Conservation (phyloP, 2,888 invertebrate genomes). For the Patella ulyssiponensis region DNA sequence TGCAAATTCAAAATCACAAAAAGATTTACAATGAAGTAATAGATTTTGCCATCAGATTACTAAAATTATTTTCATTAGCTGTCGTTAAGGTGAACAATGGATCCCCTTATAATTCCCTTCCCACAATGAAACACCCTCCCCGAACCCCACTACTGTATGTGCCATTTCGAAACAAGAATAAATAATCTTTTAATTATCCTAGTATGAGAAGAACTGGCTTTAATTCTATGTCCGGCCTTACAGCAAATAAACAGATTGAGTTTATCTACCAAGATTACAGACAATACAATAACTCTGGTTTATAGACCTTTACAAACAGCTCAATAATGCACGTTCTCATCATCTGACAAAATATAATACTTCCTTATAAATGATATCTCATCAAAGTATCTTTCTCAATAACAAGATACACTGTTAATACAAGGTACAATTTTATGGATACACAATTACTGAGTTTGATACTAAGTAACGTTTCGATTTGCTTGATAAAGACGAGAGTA, state of each 20-base stretch:
- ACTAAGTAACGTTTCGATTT: no score
- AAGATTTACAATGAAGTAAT: background rate
- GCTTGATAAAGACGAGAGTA: no score
- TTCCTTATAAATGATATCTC: no score
- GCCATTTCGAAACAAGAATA: background rate
- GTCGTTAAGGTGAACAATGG: background rate
- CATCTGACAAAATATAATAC: slow-evolving; percentile 21
- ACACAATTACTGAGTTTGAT: no score
- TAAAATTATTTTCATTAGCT: slow-evolving; percentile 52
- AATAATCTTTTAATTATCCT: background rate
- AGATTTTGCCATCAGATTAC: slow-evolving; percentile 68
- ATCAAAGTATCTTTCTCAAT: no score
- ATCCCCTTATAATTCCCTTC: background rate
- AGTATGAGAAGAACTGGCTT: background rate
- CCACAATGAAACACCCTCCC: background rate
- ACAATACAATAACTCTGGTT: slow-evolving; percentile 45
- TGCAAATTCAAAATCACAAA: background rate
- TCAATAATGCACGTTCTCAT: slow-evolving; percentile 20
- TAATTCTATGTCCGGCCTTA: slow-evolving; percentile 58
- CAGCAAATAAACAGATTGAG: slow-evolving; percentile 42
- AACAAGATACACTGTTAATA: no score
- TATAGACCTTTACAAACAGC: slow-evolving; percentile 8
- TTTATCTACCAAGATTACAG: slow-evolving; percentile 59
- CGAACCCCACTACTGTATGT: background rate
- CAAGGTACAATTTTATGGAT: no score